Evolutionary conservation across 2,888 invertebrate species (phyloP), one percentile per base, ranked within the genome.

Genomic region (Temnothorax ravouxi): DNA sequence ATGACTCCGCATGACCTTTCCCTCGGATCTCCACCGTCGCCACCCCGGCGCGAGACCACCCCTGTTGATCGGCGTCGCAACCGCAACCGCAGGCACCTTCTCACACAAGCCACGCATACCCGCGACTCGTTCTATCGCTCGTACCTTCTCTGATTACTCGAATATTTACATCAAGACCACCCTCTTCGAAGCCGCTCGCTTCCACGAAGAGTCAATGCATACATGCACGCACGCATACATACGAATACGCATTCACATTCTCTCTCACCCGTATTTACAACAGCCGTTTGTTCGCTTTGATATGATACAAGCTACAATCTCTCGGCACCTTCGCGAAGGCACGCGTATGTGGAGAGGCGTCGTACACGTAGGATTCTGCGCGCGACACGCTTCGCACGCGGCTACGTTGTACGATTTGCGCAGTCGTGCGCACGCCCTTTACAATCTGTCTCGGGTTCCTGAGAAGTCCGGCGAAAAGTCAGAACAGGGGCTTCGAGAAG

Each of bases 161-260:
- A 77, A 76, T 88, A 88, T 88, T 41, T 88, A 88, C 88, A 88
- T 77, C 61, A 34, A 66, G 59, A 80, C 50, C 74, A 50, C 38
- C 74, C 74, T 38, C 74, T 69, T 67, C 41, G 59, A 80, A 67
- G 52, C 75, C 41, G 77, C 56, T 79, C 56, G 67, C 69, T 76
- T 84, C 38, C 66, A 21, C 77, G 71, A 82, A 54, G 52, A 59
- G 82, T 84, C 87, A 67, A 29, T 44, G 64, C 64, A 74, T 41
- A 59, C 80, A 69, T n/a, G 38, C 66, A 34, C 18, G 25, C 56
- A 72, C 56, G 61, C 72, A 52, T 54, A 29, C 74, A 69, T 62
- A 50, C 72, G 34, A 72, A 67, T 64, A 80, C 52, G 47, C 67
- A 67, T 75, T 21, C 74, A 34, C 38, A 25, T 52, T n/a, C 67